phyloP scores from a whole-genome alignment of 2,797 vertebrate species.

The Pyrocephalus nanus region DNA sequence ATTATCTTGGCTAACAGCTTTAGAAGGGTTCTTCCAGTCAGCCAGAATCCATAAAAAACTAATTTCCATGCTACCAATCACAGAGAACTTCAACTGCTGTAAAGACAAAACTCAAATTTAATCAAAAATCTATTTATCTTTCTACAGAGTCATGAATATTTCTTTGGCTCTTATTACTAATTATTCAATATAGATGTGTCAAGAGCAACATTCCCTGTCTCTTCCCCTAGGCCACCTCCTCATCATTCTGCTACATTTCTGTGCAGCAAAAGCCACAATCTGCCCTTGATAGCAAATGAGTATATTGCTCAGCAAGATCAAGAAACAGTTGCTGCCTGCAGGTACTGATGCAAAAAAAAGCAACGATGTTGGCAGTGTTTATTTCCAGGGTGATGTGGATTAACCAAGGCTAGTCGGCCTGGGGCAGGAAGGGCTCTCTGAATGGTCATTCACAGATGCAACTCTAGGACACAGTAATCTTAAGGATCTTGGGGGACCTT shows the following conservation, averaged over 20 bases:
- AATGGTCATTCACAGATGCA: neutral
- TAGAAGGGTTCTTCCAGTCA: slow-evolving; percentile 8
- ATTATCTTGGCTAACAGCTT: slow-evolving; percentile 51
- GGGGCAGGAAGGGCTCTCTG: neutral
- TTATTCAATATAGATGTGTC: slow-evolving; percentile 43
- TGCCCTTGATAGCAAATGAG: slow-evolving; percentile 52
- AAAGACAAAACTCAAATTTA: slow-evolving; percentile 56
- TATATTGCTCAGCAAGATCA: slow-evolving; percentile 46
- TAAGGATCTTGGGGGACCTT: neutral
- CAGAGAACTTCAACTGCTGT: slow-evolving; percentile 33
- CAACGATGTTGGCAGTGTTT: neutral
- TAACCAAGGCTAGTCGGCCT: neutral
- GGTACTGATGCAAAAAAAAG: neutral
- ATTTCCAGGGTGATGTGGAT: neutral
- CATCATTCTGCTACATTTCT: slow-evolving; percentile 30
- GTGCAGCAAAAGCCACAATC: slow-evolving; percentile 26
- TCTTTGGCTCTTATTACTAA: slow-evolving; percentile 61
- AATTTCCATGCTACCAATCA: slow-evolving; percentile 60
- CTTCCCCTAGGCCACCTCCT: slow-evolving; percentile 35
- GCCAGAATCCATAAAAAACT: slow-evolving; percentile 51
- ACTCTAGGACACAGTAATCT: neutral
- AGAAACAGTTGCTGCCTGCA: slow-evolving; percentile 17
- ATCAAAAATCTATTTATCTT: slow-evolving; percentile 68
- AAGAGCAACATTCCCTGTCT: slow-evolving; percentile 37
- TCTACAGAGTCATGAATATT: slow-evolving; percentile 58